A percentile compares a stretch with the other conserved stretches of the same genome.
Evolutionary conservation across 2,888 invertebrate genomes (phyloP).

Genomic region (Drosophila testacea): DNA sequence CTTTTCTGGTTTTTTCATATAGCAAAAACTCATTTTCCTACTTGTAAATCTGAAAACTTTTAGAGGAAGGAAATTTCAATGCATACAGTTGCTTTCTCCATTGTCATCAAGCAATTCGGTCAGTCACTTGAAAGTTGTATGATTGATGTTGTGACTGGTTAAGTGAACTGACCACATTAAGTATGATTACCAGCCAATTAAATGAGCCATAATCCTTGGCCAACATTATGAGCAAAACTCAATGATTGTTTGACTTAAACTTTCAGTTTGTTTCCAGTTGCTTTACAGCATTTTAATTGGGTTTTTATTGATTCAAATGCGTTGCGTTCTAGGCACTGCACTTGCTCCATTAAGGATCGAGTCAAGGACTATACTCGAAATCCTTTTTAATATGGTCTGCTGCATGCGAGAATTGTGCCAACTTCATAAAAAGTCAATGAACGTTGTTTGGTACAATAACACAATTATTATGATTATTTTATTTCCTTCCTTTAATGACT

Average conservation of each 20-base stretch:
- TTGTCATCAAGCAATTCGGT: neutral
- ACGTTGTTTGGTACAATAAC: conserved; percentile 60
- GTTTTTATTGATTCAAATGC: conserved; percentile 58
- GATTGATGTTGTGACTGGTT: conserved; percentile 14
- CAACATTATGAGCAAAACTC: conserved; percentile 5
- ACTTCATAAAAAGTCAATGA: conserved; percentile 52
- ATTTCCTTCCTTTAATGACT: neutral
- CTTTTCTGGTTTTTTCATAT: neutral
- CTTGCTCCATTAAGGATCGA: conserved; percentile 26
- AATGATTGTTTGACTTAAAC: conserved; percentile 49
- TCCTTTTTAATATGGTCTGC: conserved; percentile 48
- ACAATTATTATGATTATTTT: conserved; percentile 49
- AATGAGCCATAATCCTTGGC: conserved; percentile 40
- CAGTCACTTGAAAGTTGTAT: conserved; percentile 22
- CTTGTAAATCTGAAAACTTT: neutral
- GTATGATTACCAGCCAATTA: conserved; percentile 36
- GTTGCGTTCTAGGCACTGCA: conserved; percentile 19
- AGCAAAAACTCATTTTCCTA: neutral
- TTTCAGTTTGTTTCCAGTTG: conserved; percentile 44
- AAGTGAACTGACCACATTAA: conserved; percentile 32
- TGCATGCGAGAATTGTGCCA: conserved; percentile 48
- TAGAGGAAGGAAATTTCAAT: neutral
- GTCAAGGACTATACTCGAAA: conserved; percentile 28
- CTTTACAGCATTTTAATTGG: conserved; percentile 19
- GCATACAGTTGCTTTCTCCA: neutral